A percentile compares a stretch with the other conserved stretches of the same genome.
Evolutionary conservation across 2,888 invertebrate species (phyloP).

Genomic region (Agrilus cyanescens): DNA sequence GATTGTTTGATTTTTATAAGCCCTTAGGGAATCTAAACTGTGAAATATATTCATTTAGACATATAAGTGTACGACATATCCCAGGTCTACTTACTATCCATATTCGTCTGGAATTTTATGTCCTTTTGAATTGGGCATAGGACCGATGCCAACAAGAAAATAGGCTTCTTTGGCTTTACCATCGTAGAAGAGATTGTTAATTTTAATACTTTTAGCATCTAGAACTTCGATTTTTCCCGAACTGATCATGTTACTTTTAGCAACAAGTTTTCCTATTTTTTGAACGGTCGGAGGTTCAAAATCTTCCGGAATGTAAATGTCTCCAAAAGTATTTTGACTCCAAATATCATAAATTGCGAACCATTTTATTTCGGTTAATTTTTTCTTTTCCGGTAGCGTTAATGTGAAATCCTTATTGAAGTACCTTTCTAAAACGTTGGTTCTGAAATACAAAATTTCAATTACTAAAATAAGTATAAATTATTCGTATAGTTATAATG

Average conservation of each 20-base stretch:
- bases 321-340: slow-evolving; percentile 79
- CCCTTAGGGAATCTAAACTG: slow-evolving; percentile 68
- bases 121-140: slow-evolving; percentile 75
- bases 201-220: slow-evolving; percentile 68
- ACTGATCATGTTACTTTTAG: slow-evolving; percentile 52
- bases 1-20: slow-evolving; percentile 62
- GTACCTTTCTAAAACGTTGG: slow-evolving; percentile 75
- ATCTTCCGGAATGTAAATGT: slow-evolving; percentile 80
- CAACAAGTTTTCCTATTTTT: slow-evolving; percentile 40
- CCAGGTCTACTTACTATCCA: slow-evolving; percentile 73
- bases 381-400: slow-evolving; percentile 72
- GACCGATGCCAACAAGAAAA: slow-evolving; percentile 83
- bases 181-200: slow-evolving; percentile 68
- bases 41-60: background rate
- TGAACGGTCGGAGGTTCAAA: slow-evolving; percentile 75
- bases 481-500: background rate
- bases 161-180: slow-evolving; percentile 64
- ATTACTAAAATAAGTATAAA: no score
- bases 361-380: slow-evolving; percentile 81
- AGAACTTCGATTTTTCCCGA: slow-evolving; percentile 63
- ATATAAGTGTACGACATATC: background rate
- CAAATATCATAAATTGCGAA: slow-evolving; percentile 78
- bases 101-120: slow-evolving; percentile 77
- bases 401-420: slow-evolving; percentile 75
- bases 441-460: slow-evolving; percentile 41